Conservation (phyloP, 2,797 vertebrate species). For the Sparus aurata region DNA sequence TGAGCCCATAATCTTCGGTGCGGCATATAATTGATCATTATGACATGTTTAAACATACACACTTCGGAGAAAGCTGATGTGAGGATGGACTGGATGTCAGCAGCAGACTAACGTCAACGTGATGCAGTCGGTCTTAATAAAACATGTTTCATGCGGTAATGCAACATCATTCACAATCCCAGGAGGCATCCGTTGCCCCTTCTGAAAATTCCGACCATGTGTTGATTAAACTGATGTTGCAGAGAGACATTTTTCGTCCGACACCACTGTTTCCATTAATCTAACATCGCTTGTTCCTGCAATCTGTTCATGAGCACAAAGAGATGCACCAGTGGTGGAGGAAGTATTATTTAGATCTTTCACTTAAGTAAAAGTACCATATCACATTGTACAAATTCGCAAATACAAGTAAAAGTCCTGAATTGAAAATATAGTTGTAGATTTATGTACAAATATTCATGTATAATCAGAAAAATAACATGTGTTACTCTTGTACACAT, state of each 20-base stretch:
- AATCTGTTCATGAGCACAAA: background rate
- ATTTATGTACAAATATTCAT: too few species aligned
- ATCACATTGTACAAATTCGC: background rate
- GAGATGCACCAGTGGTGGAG: background rate
- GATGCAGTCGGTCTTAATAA: constrained; percentile 8
- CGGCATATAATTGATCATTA: background rate
- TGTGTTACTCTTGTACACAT: background rate
- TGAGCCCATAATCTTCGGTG: background rate
- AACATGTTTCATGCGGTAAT: background rate
- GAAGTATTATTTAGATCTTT: background rate
- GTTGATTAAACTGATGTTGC: background rate
- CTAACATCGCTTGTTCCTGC: background rate
- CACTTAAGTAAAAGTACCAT: background rate
- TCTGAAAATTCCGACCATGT: background rate
- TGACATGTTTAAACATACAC: background rate
- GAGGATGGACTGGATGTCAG: background rate
- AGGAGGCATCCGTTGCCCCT: too few species aligned
- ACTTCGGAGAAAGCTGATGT: too few species aligned
- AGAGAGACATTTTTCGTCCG: background rate
- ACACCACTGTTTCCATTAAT: background rate
- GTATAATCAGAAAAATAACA: background rate
- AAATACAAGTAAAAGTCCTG: background rate
- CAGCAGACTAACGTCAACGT: background rate
- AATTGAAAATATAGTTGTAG: too few species aligned
- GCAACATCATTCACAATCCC: background rate